Percentiles rank a stretch among this genome's conserved stretches.
These are phyloP conservation scores for Temnothorax curvispinosus DNA, from an alignment of 1,140 invertebrate genomes.

Conservation along the genomic window DNA sequence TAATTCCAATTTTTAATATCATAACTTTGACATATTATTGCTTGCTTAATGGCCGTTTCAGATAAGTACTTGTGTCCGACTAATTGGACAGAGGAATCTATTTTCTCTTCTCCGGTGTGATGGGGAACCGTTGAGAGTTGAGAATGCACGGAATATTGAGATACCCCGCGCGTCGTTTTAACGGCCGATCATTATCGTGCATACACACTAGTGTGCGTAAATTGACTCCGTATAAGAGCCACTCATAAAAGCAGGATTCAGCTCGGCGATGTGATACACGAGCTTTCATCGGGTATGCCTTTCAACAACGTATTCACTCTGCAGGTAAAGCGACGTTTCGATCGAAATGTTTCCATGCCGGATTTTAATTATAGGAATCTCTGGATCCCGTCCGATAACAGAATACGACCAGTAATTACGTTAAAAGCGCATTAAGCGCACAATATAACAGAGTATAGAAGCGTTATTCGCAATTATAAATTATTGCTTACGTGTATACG, in stretches of 20 bases:
- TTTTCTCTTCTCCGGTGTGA: constrained; percentile 15
- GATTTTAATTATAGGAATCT: constrained; percentile 55
- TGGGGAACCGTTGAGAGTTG: neutral
- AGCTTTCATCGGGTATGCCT: constrained; percentile 28
- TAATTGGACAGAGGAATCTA: constrained; percentile 43
- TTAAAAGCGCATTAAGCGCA: constrained; percentile 21
- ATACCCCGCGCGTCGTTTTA: constrained; percentile 14
- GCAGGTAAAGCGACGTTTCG: neutral
- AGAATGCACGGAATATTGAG: constrained; percentile 19
- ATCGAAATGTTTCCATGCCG: constrained; percentile 11
- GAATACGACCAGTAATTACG: neutral
- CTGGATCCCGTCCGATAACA: constrained; percentile 13
- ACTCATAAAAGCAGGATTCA: constrained; percentile 38
- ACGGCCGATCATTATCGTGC: constrained; percentile 31
- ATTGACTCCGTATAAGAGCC: constrained; percentile 33
- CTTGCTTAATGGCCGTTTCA: constrained; percentile 18
- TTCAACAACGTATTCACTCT: constrained; percentile 30
- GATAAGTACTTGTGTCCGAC: neutral
- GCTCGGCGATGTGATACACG: constrained; percentile 3
- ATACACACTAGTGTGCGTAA: constrained; percentile 4
- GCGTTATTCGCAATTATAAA: neutral
- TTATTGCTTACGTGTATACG: neutral
- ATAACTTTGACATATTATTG: constrained; percentile 15
- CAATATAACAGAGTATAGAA: neutral
- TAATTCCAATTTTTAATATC: constrained; percentile 17